These are phyloP conservation scores for Brassicogethes aeneus DNA, from an alignment of 2,888 invertebrate genomes.

Conservation along the genomic window DNA sequence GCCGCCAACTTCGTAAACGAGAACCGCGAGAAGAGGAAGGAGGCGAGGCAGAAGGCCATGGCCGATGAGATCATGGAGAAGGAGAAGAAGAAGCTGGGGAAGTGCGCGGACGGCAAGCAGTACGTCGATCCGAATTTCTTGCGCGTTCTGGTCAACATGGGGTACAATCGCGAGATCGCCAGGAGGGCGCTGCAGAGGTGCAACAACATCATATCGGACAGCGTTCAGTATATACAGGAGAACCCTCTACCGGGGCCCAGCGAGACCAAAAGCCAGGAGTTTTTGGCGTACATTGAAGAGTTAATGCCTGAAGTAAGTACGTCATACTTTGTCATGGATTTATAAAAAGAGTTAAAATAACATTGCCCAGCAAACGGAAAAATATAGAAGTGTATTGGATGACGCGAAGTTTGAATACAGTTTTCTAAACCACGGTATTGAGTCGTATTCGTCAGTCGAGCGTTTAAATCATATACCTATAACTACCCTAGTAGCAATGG, in stretches of 20 bases:
- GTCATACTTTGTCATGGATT: constrained; percentile 4
- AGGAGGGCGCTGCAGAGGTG: constrained; percentile 53
- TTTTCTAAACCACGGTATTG: no score
- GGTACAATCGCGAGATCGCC: constrained; percentile 52
- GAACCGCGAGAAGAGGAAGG: constrained; percentile 43
- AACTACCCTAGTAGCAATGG: no score
- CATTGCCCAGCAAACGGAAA: no score
- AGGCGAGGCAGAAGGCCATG: constrained; percentile 44
- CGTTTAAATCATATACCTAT: no score
- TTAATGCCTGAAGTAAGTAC: constrained; percentile 33
- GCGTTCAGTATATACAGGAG: constrained; percentile 55
- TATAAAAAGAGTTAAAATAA: not conserved
- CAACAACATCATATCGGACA: constrained; percentile 60
- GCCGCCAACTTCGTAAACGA: constrained; percentile 60
- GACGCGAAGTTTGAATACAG: no score
- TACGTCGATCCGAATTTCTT: constrained; percentile 45
- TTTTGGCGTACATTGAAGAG: constrained; percentile 32
- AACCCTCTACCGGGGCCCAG: constrained; percentile 44
- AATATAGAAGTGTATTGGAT: no score
- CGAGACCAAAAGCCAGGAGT: constrained; percentile 34
- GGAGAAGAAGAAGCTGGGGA: constrained; percentile 47
- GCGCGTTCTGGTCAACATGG: constrained; percentile 56
- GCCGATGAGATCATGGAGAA: constrained; percentile 42
- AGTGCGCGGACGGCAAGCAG: constrained; percentile 50
- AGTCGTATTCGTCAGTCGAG: no score